Evolutionary conservation across 2,888 invertebrate species (phyloP).

Genomic region (Argyresthia goedartella): DNA sequence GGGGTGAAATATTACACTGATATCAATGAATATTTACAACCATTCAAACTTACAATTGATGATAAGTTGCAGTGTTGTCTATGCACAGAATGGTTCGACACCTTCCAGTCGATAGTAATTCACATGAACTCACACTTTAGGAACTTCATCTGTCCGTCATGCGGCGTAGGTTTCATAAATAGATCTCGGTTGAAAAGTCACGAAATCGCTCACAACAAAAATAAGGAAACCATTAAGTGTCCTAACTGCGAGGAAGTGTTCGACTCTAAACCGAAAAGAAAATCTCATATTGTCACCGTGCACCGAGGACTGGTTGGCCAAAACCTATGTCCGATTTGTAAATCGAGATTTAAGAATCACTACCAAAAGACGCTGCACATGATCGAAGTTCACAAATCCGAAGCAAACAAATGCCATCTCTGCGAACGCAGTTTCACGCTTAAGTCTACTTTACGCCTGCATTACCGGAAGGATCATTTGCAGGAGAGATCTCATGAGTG

Average conservation of each 20-base stretch:
- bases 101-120: constrained; percentile 54
- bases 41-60: constrained; percentile 43
- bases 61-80: constrained; percentile 50
- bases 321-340: constrained; percentile 58
- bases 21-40: constrained; percentile 50
- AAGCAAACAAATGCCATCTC: constrained; percentile 51
- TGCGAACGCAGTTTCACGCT: constrained; percentile 58
- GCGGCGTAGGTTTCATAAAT: constrained; percentile 59
- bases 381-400: constrained; percentile 54
- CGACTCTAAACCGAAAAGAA: constrained; percentile 50
- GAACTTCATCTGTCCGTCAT: constrained; percentile 56
- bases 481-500: constrained; percentile 58
- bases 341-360: constrained; percentile 56
- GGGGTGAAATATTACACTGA: constrained; percentile 47
- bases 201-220: constrained; percentile 45
- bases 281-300: constrained; percentile 51
- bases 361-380: constrained; percentile 59
- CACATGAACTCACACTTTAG: constrained; percentile 59
- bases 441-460: constrained; percentile 47
- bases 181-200: constrained; percentile 48
- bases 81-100: constrained; percentile 46
- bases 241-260: constrained; percentile 47
- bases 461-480: constrained; percentile 53
- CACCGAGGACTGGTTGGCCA: constrained; percentile 58
- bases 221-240: constrained; percentile 44